Conservation (phyloP, 2,888 invertebrate genomes). For the Odontothrips loti region DNA sequence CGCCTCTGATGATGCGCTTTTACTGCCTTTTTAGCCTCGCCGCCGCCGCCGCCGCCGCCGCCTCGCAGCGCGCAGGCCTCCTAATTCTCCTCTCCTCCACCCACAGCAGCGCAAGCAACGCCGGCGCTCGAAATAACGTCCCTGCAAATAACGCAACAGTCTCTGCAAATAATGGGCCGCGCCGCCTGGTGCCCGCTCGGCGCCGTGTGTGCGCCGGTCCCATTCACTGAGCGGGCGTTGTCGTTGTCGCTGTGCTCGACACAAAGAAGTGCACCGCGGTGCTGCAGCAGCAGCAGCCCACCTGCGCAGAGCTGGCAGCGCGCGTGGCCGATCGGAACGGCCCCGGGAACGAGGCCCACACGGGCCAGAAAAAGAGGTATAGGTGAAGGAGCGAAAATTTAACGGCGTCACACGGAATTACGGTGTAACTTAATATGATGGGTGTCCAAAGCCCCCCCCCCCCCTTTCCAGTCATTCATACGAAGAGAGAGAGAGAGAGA, state of each 20-base stretch:
- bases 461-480: no score
- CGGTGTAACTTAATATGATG: not conserved
- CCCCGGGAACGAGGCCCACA: no score
- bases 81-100: not conserved
- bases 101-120: no score
- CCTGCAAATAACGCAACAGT: not conserved
- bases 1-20: conserved; percentile 5
- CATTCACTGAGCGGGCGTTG: no score
- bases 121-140: not conserved
- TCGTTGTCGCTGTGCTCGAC: no score
- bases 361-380: no score
- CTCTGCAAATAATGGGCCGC: no score
- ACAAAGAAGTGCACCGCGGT: no score
- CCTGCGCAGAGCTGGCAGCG: no score
- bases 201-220: not conserved
- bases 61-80: not conserved
- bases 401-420: conserved; percentile 1
- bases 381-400: not conserved
- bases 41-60: not conserved
- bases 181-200: no score
- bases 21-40: not conserved
- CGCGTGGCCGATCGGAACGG: no score
- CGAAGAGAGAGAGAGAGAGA: not conserved
- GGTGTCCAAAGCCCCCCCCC: not conserved
- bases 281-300: no score